phyloP scores from a whole-genome alignment of 2,797 vertebrate species.

The Vipera latastei region DNA sequence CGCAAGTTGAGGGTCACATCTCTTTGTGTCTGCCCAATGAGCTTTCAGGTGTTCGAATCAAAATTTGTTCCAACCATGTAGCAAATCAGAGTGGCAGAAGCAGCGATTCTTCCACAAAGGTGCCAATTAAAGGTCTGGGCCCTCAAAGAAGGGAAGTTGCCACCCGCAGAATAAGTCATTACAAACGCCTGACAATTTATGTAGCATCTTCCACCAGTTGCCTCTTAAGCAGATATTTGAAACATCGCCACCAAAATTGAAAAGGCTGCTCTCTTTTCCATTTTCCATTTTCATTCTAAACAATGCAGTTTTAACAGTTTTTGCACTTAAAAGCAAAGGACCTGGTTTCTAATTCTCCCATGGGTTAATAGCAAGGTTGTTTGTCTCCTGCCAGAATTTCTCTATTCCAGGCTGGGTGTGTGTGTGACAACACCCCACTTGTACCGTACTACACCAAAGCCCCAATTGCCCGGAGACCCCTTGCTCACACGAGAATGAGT shows the following conservation, averaged over 20 bases:
- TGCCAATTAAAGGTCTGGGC: background rate
- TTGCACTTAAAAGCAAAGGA: background rate
- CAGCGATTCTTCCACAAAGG: conserved; percentile 24
- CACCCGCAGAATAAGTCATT: background rate
- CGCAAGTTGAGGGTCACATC: conserved; percentile 36
- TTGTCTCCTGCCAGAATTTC: background rate
- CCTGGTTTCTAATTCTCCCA: background rate
- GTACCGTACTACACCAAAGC: background rate
- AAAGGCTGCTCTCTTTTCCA: too few species aligned
- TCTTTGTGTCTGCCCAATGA: conserved; percentile 34
- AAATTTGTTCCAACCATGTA: background rate
- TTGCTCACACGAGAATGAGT: conserved; percentile 31
- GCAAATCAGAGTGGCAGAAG: conserved; percentile 48
- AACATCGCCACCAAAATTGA: background rate
- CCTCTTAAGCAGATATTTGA: background rate
- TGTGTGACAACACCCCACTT: background rate
- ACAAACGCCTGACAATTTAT: too few species aligned
- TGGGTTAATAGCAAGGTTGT: background rate
- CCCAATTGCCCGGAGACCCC: background rate
- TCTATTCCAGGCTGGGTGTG: background rate
- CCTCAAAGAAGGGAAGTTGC: background rate
- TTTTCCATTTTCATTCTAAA: background rate
- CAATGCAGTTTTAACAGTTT: background rate
- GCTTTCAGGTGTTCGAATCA: conserved; percentile 26
- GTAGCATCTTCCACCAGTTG: background rate